phyloP scores from a whole-genome alignment of 30 jellyfish, hydroid and myxozoan genomes.

The Mastigias papua region DNA sequence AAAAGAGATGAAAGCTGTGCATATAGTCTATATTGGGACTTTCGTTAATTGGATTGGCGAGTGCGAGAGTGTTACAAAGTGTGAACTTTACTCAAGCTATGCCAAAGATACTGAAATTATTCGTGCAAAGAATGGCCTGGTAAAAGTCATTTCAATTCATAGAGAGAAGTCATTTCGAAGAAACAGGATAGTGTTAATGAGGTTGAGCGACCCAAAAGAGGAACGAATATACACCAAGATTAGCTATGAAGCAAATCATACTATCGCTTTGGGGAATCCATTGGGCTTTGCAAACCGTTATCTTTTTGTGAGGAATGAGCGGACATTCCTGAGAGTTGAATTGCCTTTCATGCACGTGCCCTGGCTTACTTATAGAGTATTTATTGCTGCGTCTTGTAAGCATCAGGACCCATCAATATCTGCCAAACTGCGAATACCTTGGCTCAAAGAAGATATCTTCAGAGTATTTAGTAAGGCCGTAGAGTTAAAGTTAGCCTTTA shows the following conservation, averaged over 20 bases:
- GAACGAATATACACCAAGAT: conserved; percentile 13
- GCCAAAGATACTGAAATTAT: conserved; percentile 9
- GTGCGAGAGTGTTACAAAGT: conserved; percentile 3
- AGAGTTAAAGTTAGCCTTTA: background rate
- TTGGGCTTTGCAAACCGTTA: background rate
- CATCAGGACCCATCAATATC: conserved; percentile 14
- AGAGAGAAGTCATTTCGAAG: background rate
- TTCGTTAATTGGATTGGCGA: conserved; percentile 45
- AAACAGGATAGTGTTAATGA: no score
- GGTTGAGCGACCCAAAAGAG: background rate
- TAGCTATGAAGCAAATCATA: background rate
- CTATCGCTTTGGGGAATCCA: background rate
- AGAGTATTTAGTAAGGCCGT: background rate
- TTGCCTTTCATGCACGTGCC: conserved; percentile 64
- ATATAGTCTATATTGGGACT: conserved; percentile 26
- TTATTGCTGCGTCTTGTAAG: conserved; percentile 14
- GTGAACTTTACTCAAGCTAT: conserved; percentile 16
- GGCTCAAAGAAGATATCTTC: conserved; percentile 63
- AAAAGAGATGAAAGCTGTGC: background rate
- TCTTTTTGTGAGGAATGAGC: background rate
- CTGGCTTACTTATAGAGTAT: conserved; percentile 53
- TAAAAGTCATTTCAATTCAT: conserved; percentile 13
- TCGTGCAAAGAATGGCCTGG: conserved; percentile 36
- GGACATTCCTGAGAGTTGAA: conserved; percentile 11
- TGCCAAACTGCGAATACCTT: conserved; percentile 47